Evolutionary conservation across 1,140 invertebrate species (phyloP).

Genomic region (Camponotus vicinus): DNA sequence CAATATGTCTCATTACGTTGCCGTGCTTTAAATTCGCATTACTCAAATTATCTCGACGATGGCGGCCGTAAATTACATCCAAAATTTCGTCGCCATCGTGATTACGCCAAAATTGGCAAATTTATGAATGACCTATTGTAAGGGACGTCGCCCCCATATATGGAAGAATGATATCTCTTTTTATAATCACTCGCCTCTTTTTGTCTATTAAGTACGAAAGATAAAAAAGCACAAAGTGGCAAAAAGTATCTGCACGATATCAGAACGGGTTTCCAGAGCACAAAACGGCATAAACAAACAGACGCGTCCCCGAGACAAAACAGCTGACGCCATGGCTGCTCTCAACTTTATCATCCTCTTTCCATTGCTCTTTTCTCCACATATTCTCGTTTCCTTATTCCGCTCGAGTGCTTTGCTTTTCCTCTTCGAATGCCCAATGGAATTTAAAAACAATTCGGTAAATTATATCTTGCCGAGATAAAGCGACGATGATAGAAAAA

Average conservation of each 20-base stretch:
- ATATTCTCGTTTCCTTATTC: slow-evolving; percentile 63
- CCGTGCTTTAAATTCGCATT: slow-evolving; percentile 55
- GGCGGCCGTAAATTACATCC: slow-evolving; percentile 37
- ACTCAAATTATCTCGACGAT: slow-evolving; percentile 44
- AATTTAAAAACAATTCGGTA: slow-evolving; percentile 85
- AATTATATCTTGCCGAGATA: slow-evolving; percentile 79
- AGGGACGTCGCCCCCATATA: background rate
- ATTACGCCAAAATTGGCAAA: slow-evolving; percentile 35
- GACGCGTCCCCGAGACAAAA: slow-evolving; percentile 81
- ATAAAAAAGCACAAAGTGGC: slow-evolving; percentile 10
- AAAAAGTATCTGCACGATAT: slow-evolving; percentile 76
- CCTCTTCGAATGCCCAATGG: slow-evolving; percentile 60
- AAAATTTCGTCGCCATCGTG: slow-evolving; percentile 43
- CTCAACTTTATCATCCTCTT: slow-evolving; percentile 75
- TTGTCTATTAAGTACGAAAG: background rate
- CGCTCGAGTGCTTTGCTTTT: slow-evolving; percentile 45
- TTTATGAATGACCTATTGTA: slow-evolving; percentile 11
- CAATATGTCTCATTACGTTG: slow-evolving; percentile 37
- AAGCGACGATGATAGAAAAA: slow-evolving; percentile 37
- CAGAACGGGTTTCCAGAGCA: slow-evolving; percentile 78
- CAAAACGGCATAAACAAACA: slow-evolving; percentile 81
- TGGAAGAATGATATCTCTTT: background rate
- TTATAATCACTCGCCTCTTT: background rate
- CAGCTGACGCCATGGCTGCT: slow-evolving; percentile 84
- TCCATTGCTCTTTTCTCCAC: slow-evolving; percentile 59